Evolutionary conservation across 2,888 invertebrate species (phyloP), one percentile per base, ranked within the genome.

Genomic region (Trimorus sp.): DNA sequence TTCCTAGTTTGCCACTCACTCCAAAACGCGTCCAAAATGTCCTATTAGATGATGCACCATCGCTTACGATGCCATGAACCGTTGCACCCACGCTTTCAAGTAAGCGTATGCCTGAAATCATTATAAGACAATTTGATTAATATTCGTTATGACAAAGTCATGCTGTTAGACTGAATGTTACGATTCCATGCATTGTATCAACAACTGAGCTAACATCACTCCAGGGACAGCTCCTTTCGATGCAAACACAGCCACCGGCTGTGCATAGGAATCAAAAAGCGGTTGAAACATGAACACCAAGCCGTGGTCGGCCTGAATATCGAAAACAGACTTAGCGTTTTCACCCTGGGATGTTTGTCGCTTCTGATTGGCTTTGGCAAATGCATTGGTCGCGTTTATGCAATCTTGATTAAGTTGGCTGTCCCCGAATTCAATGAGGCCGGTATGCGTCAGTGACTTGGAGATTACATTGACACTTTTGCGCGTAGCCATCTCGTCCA

Each of bases 221-320:
- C 83, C 53, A 53, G 14, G 9, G 16, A 53, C 53, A 1, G 84
- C 56, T 7, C 82, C 81, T 68, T 73, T 79, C 1, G 82, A 85
- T 2, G 83, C 82, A 38, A 84, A 85, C 8, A 85, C 84, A 5
- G 81, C 84, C 12, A 85, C 60, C n/a, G 84, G 82, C 42, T 86
- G 86, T 54, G 82, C 77, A 54, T 69, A 83, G 7, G 59, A 49
- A 42, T 80, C 83, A n/a, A 63, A 74, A 7, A 85, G 45, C 8
- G 86, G 82, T 63, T 85, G 84, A 59, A 84, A 86, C 42, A 63
- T 63, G 26, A 74, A 37, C 11, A 74, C 74, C 14, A 63, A 74
- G 7, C 56, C 74, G 12, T 74, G 65, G 45, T 85, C 76, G 7
- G 74, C 65, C 59, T 45, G 9, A 51, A 38, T 15, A 36, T 42